Percentiles rank a stretch among this genome's conserved stretches.
Conservation (phyloP, 2,797 vertebrate species). For the Spondyliosoma cantharus region DNA sequence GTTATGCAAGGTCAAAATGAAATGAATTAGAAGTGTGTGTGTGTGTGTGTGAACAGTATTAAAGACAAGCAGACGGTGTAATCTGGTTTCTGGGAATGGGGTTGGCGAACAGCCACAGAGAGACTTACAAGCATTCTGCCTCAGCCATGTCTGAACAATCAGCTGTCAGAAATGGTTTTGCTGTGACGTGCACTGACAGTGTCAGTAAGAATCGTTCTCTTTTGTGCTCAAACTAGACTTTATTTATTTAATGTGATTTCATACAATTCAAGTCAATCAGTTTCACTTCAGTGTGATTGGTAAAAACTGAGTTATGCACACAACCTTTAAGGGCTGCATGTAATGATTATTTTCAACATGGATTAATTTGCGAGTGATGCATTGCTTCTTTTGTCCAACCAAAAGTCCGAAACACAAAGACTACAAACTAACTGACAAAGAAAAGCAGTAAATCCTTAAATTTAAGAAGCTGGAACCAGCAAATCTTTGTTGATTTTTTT, state of each 20-base stretch:
- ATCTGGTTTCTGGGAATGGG: conserved; percentile 74
- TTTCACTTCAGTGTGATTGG: not conserved
- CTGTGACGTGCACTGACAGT: conserved; percentile 10
- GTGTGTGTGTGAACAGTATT: conserved; percentile 43
- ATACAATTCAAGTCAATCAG: not conserved
- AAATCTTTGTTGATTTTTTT: too few species aligned
- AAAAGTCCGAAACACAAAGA: too few species aligned
- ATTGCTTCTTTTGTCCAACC: too few species aligned
- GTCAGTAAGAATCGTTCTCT: conserved; percentile 12
- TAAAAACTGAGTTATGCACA: not conserved
- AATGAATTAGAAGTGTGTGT: conserved; percentile 43
- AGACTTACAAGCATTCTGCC: conserved; percentile 59
- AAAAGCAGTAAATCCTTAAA: too few species aligned
- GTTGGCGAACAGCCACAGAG: conserved; percentile 61
- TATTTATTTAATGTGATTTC: not conserved
- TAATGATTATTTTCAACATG: too few species aligned
- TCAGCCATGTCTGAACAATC: conserved; percentile 48
- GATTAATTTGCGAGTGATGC: too few species aligned
- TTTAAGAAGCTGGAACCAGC: too few species aligned
- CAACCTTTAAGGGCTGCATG: not conserved
- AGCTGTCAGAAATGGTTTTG: conserved; percentile 44
- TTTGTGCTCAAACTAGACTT: conserved; percentile 11
- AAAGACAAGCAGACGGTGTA: conserved; percentile 65
- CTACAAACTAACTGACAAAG: too few species aligned
- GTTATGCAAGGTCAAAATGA: conserved; percentile 62